Evolutionary conservation across 2,888 invertebrate genomes (phyloP), one percentile per base, ranked within the genome.

Genomic region (Erpobdella octoculata): DNA sequence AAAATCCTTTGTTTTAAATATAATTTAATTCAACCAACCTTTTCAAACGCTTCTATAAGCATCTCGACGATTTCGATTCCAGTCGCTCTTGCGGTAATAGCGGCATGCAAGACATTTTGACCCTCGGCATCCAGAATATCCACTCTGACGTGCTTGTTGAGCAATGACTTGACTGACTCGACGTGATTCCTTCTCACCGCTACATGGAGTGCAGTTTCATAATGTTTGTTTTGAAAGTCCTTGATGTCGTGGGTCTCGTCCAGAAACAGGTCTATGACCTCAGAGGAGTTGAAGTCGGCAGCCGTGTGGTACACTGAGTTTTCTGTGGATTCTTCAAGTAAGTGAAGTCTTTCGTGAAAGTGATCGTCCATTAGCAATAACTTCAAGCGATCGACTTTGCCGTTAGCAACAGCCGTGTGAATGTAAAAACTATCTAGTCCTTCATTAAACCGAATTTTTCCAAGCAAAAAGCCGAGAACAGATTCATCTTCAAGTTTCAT

Each of bases 341-440:
- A 25, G 28, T 69, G 58, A n/a, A 69, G 58, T 46, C 48, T 69
- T 58, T 69, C 53, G n/a, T 53, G 69, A 5, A 33, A 35, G 28
- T 69, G 58, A 46, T 69, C 69, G 37, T 69, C 48, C 9, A 28
- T 9, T 21, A 69, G 37, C 18, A 69, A 28, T 8, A 69, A 35
- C 28, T 69, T 69, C 35, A 69, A 35, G 36, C 69, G 53, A 21
- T 73, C 67, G 8, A 71, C 58, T 37, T 73, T 71, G 31, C 73
- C 73, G 18, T 71, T 70, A 0, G 73, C 36, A 5, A 71, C 73
- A n/a, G 73, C 73, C n/a, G 71, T 65, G 67, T 73, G 73, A 8
- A 73, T 48, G 67, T 73, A 73, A 35, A 65, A 69, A 33, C 69
- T 41, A 64, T 71, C 73, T 15, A 53, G 25, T 8, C 37, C 62